phyloP scores from a whole-genome alignment of 2,797 vertebrate species.

The Mus minutoides region DNA sequence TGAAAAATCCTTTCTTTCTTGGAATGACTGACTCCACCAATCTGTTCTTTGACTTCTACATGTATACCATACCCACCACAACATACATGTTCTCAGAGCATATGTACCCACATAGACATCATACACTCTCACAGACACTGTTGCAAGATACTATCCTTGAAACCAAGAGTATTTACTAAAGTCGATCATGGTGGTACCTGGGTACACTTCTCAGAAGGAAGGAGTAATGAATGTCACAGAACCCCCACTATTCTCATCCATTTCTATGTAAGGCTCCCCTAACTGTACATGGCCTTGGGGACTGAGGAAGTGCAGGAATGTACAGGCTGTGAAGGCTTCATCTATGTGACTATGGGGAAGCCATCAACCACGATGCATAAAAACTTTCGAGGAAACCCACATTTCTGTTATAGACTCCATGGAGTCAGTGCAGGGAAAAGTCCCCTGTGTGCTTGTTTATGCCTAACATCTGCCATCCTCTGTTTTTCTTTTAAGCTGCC shows the following conservation, averaged over 20 bases:
- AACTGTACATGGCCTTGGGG: neutral
- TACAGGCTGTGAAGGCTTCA: neutral
- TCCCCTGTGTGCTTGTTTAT: fast-evolving
- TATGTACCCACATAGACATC: neutral
- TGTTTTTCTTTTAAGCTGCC: neutral
- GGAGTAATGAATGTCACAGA: neutral
- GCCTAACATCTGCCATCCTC: too few species aligned
- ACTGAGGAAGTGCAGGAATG: neutral
- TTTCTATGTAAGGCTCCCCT: neutral
- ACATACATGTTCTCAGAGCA: neutral
- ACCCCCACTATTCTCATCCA: neutral
- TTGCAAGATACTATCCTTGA: neutral
- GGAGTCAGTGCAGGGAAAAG: neutral
- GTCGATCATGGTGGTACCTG: neutral
- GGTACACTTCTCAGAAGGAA: neutral
- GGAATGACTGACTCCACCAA: neutral
- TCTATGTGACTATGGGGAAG: neutral
- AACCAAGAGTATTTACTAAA: neutral
- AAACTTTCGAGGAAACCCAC: neutral
- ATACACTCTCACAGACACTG: neutral
- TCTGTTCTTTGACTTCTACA: neutral
- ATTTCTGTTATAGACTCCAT: neutral
- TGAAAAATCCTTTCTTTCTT: neutral
- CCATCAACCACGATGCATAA: neutral
- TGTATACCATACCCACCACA: neutral